phyloP scores from a whole-genome alignment of 2,797 vertebrate species.

The Amblyopsis hoosieri region DNA sequence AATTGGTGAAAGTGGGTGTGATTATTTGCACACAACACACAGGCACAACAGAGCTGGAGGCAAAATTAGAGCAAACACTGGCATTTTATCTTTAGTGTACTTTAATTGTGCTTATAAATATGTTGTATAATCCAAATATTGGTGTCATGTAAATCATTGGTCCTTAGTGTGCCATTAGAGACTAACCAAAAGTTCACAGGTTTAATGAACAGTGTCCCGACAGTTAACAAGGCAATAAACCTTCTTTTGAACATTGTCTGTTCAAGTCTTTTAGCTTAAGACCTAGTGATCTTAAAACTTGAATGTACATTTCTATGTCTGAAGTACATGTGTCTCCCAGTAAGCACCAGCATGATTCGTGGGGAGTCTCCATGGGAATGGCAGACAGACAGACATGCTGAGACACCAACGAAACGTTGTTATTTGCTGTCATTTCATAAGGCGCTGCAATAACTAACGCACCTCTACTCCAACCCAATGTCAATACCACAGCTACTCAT shows the following conservation, averaged over 20 bases:
- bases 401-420: slow-evolving; percentile 44
- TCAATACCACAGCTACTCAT: slow-evolving; percentile 66
- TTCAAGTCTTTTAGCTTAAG: slow-evolving; percentile 2
- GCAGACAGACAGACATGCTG: slow-evolving; percentile 29
- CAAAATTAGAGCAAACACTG: no score
- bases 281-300: slow-evolving; percentile 13
- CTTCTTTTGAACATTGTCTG: background rate
- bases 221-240: background rate
- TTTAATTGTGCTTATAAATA: no score
- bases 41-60: no score
- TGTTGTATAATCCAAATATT: no score
- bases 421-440: slow-evolving; percentile 66
- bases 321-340: slow-evolving; percentile 41
- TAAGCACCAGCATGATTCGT: slow-evolving; percentile 48
- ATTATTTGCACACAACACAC: no score
- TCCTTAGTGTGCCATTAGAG: no score
- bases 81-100: no score
- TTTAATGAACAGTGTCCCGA: background rate
- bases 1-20: no score
- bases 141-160: no score
- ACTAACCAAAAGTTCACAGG: no score
- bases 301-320: background rate
- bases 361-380: slow-evolving; percentile 45
- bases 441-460: slow-evolving; percentile 64
- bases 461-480: slow-evolving; percentile 70